Evolutionary conservation across 2,888 invertebrate species (phyloP).

Genomic region (Drosophila meridiana): DNA sequence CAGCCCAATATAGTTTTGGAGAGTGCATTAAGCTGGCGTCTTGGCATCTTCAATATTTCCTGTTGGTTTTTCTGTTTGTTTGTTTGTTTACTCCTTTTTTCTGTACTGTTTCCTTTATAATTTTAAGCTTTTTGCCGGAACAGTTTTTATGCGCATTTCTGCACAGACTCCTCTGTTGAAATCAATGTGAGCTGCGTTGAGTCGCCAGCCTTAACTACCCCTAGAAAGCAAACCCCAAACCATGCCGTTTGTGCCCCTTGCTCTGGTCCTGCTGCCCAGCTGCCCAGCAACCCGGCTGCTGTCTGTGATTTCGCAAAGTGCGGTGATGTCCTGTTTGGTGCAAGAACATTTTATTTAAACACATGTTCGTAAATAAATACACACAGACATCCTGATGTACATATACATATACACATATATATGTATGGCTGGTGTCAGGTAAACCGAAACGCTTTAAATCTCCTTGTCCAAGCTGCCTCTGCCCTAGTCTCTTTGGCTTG

Average conservation of each 20-base stretch:
- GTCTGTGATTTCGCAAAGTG: slow-evolving; percentile 70
- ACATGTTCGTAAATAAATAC: slow-evolving; percentile 44
- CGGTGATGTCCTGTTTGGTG: slow-evolving; percentile 62
- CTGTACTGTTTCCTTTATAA: slow-evolving; percentile 31
- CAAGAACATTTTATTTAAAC: slow-evolving; percentile 75
- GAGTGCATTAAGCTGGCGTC: slow-evolving; percentile 27
- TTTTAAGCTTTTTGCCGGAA: slow-evolving; percentile 57
- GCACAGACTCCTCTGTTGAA: slow-evolving; percentile 62
- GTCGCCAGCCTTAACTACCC: slow-evolving; percentile 34
- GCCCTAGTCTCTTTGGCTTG: slow-evolving; percentile 32
- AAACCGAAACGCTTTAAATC: slow-evolving; percentile 76
- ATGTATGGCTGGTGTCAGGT: slow-evolving; percentile 54
- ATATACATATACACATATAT: background rate
- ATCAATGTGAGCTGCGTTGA: slow-evolving; percentile 66
- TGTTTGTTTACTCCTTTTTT: slow-evolving; percentile 7
- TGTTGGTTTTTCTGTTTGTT: slow-evolving; percentile 10
- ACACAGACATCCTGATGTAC: slow-evolving; percentile 6
- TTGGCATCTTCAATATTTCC: background rate
- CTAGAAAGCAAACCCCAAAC: background rate
- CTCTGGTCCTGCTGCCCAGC: slow-evolving; percentile 35
- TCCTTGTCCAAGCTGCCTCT: slow-evolving; percentile 64
- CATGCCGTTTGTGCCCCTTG: background rate
- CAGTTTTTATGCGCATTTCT: slow-evolving; percentile 66
- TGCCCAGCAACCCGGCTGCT: slow-evolving; percentile 30
- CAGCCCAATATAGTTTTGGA: background rate